Base-by-base conservation (phyloP, 2,888 invertebrate species). In the Plebejus argus region DNA sequence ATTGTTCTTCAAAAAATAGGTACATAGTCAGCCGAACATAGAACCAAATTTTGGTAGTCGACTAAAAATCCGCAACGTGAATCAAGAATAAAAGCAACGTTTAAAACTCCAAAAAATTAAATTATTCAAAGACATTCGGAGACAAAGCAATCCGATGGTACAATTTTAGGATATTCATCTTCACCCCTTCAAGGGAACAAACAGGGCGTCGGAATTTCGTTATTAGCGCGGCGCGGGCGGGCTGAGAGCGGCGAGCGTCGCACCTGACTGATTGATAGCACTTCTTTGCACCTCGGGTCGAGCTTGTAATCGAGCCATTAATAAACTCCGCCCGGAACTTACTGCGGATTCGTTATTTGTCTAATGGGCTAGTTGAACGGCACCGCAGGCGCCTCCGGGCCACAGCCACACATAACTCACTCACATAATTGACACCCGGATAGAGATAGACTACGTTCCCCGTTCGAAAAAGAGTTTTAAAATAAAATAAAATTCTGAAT, bases 281-380 rank as follows among this genome's bases (percentile, higher is more conserved):
- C 92, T 94, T 93, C 94, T 94, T 94, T 94, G 91, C 90, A 90
- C 92, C 92, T 92, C 91, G 93, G 93, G 92, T 91, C 93, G 93
- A 92, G 93, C 92, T 91, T 92, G 93, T 94, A 94, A 94, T 94
- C 94, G 94, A 91, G 93, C 91, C 93, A 94, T 94, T 94, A 93
- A 94, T 94, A 94, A 94, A 94, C 89, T 93, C 92, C 91, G 91
- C 94, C 91, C 91, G 89, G 87, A 90, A 93, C 91, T 93, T 91
- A 91, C 90, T 91, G 88, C 84, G 91, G 91, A 92, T 91, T 93
- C 91, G 91, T 93, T 93, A 91, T 92, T 92, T 91, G 91, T 88
- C 91, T 93, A 94, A 94, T 93, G 92, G 91, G 88, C 91, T 91
- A 89, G 91, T 58, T 75, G 75, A 75, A 58, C 76, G 76, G 35